phyloP scores from a whole-genome alignment of 2,113 vertebrate genomes.

The Coryphaenoides rupestris region DNA sequence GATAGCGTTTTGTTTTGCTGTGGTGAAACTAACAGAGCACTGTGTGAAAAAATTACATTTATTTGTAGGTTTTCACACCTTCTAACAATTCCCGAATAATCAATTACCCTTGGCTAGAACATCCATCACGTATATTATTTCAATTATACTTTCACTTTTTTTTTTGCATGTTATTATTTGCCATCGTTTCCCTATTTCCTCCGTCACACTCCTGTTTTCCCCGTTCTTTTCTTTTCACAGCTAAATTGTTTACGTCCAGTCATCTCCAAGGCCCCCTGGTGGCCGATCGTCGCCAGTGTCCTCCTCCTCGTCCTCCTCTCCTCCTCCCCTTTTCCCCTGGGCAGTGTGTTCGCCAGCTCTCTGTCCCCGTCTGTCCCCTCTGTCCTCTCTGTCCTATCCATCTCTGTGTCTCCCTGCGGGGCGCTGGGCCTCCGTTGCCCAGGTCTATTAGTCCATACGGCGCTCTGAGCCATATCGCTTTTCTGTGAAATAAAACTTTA shows the following conservation, averaged over 20 bases:
- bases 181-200: slow-evolving; percentile 9
- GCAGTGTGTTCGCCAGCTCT: slow-evolving; percentile 70
- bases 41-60: neutral
- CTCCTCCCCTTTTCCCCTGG: slow-evolving; percentile 63
- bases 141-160: no score
- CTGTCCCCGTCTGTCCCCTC: no score
- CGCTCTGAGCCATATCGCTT: slow-evolving; percentile 68
- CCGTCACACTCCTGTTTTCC: slow-evolving; percentile 56
- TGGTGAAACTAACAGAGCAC: no score
- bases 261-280: slow-evolving; percentile 77
- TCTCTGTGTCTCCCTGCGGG: slow-evolving; percentile 51
- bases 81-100: neutral
- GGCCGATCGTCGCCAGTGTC: slow-evolving; percentile 76
- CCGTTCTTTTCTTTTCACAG: slow-evolving; percentile 74
- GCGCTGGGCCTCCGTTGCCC: slow-evolving; percentile 61
- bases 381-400: no score
- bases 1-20: no score
- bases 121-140: neutral
- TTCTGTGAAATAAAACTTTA: slow-evolving; percentile 93
- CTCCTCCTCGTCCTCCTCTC: no score
- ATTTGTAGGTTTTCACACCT: neutral
- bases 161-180: slow-evolving; percentile 16
- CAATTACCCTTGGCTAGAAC: no score
- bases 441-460: slow-evolving; percentile 71
- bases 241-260: slow-evolving; percentile 86